These are phyloP conservation scores for Temnopleurus reevesii DNA, from an alignment of 53 echinoderm and acorn worm genomes.

Conservation along the genomic window DNA sequence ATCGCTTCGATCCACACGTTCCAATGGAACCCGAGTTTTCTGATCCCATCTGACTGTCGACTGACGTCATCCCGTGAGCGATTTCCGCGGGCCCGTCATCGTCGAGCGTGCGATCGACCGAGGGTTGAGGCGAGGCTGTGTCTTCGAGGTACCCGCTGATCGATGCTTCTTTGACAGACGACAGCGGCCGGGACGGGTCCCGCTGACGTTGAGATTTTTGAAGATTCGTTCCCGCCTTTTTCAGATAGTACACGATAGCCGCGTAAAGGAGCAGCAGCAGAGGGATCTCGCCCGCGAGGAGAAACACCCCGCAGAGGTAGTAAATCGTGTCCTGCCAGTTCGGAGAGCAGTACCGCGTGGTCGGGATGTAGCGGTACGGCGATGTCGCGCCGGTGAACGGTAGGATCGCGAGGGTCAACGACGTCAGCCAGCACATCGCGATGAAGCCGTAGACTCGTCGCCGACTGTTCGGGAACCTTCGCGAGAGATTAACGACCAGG, in stretches of 20 bases:
- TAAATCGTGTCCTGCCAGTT: not conserved
- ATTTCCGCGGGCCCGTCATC: not conserved
- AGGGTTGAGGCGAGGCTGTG: not conserved
- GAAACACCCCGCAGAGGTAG: not conserved
- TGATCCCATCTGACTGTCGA: not conserved
- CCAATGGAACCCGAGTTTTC: not conserved
- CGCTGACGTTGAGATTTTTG: not conserved
- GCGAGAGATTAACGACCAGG: slow-evolving; percentile 42
- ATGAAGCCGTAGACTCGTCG: slow-evolving; percentile 39
- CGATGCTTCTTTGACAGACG: not conserved
- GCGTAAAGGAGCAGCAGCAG: not conserved
- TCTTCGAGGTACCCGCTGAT: not conserved
- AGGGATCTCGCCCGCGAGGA: not conserved
- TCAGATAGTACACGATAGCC: slow-evolving; percentile 21
- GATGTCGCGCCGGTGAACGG: not conserved
- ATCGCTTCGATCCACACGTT: not conserved
- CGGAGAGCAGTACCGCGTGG: slow-evolving; percentile 20
- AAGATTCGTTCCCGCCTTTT: not conserved
- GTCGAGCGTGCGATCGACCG: not conserved
- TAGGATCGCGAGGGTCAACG: not conserved
- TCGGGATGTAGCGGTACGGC: not conserved
- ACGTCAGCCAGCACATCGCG: not conserved
- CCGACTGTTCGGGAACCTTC: not conserved
- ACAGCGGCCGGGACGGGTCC: not conserved
- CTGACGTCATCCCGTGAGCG: not conserved